Percentiles rank a stretch among this genome's conserved stretches.
phyloP scores from a whole-genome alignment of 1,140 invertebrate genomes.

The Calliphora vicina region DNA sequence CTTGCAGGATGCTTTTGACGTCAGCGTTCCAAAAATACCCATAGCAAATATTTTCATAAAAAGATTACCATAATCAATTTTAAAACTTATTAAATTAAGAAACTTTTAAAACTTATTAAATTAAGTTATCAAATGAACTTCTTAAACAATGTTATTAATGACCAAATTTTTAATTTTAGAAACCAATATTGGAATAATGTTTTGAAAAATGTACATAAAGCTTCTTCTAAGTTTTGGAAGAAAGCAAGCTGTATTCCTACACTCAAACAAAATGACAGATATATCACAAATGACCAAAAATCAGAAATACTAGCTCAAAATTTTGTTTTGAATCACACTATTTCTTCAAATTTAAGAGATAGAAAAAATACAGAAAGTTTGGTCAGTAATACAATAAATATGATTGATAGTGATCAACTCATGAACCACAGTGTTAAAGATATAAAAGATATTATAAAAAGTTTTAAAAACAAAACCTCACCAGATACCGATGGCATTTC shows the following conservation, averaged over 20 bases:
- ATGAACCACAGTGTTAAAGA: no score
- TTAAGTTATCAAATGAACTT: background rate
- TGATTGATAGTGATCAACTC: background rate
- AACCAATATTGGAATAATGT: background rate
- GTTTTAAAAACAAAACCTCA: background rate
- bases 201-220: background rate
- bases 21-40: background rate
- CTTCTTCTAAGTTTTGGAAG: background rate
- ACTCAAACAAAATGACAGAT: background rate
- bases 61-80: background rate
- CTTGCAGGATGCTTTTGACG: background rate
- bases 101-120: background rate
- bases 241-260: background rate
- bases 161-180: background rate
- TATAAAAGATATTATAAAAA: no score
- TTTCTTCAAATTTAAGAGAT: background rate
- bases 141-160: background rate
- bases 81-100: background rate
- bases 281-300: background rate
- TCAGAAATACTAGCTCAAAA: background rate
- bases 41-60: no score
- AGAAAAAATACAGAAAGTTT: background rate
- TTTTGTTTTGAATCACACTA: background rate
- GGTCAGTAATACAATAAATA: background rate
- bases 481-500: background rate